These are phyloP conservation scores for Crematogaster levior DNA, from an alignment of 2,888 invertebrate species.

Conservation along the genomic window DNA sequence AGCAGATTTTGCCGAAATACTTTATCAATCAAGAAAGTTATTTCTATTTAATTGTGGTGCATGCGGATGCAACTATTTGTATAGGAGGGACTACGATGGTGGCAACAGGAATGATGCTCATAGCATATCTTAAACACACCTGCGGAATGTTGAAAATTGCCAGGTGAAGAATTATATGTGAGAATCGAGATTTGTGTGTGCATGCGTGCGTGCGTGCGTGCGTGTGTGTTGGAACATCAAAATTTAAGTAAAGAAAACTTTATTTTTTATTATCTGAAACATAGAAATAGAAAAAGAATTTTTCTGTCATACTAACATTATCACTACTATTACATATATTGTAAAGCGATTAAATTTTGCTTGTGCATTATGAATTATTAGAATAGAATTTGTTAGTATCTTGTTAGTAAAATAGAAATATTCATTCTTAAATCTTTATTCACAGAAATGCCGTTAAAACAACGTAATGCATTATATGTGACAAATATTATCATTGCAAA, in stretches of 20 bases:
- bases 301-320: neutral
- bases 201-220: too few relatives aligned
- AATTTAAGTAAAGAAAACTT: neutral
- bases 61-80: too few relatives aligned
- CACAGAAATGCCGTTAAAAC: neutral
- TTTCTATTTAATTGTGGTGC: neutral
- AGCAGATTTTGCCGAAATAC: neutral
- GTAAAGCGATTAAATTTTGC: too few relatives aligned
- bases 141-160: conserved; percentile 32
- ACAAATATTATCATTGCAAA: neutral
- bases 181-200: neutral
- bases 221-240: too few relatives aligned
- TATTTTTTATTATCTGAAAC: neutral
- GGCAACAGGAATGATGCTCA: neutral
- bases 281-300: neutral
- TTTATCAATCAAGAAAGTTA: neutral
- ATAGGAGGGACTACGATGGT: neutral
- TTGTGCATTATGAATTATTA: too few relatives aligned
- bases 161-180: neutral
- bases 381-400: too few relatives aligned
- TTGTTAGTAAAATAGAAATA: too few relatives aligned
- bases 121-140: neutral
- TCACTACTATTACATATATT: neutral
- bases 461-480: neutral
- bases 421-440: too few relatives aligned